Evolutionary conservation across 2,113 vertebrate genomes (phyloP), one percentile per base, ranked within the genome.

Genomic region (Prinia subflava): DNA sequence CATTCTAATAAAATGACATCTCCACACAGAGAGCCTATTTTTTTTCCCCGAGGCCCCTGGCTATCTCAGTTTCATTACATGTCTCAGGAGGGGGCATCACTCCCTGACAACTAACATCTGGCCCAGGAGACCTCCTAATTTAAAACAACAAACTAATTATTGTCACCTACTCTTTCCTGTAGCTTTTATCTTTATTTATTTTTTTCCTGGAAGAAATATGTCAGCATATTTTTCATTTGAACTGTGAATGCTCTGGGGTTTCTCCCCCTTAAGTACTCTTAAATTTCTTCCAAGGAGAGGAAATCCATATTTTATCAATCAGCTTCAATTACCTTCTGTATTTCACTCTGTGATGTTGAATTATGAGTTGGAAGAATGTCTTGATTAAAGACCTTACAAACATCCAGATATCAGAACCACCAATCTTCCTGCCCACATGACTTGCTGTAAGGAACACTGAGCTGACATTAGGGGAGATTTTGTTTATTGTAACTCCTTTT

Each of bases 71-170:
- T 95, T 97, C 97, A 98, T 98, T 98, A 97, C 76, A 27, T 50
- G 65, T 97, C 97, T 96, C 97, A 96, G 97, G 90, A 97, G 96
- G 97, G 91, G 86, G 95, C 88, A 96, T 97, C 89, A 53, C 93
- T 94, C 87, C 95, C 97, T 95, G 94, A 97, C 96, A 97, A 49
- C 65, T 83, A 97, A 96, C 98, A 98, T 98, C 97, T 98, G 97
- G 96, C 96, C 94, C 97, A 82, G 87, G 96, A 97, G 97, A 97
- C 95, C 95, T 96, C 86, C 96, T 97, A 87, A 96, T 97, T 97
- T 96, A 96, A 97, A 98, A 95, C 93, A 97, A 98, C 95, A 97
- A 95, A 94, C 94, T 97, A 94, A 97, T 98, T 97, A 97, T 95
- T 97, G 91, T 97, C 97, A 98, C 97, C 97, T 97, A 89, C 89